Base-by-base conservation (phyloP, 2,888 invertebrate genomes). In the Galerucella nymphaeae region DNA sequence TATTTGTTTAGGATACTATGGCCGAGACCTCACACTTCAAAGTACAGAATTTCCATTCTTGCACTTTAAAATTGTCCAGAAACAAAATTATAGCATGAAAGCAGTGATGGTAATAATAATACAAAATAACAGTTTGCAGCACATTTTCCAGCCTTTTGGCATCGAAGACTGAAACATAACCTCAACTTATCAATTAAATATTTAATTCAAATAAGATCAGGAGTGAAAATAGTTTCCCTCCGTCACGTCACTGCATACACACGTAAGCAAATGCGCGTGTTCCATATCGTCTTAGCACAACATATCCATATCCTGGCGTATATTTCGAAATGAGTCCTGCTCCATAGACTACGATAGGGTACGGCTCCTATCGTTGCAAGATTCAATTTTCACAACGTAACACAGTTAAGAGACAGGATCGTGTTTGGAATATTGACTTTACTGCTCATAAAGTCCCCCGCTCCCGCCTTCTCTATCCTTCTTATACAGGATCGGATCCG, bases 311-410 rank as follows among this genome's bases (percentile, higher is more conserved):
- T 13, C 59, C 38, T 38, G 14, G 50, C 13, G 41, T 38, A 55
- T 50, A 63, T 45, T 74, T 80, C 77, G 79, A 83, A 84, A 83
- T 82, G 82, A 83, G 81, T 81, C 80, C 78, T 80, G 80, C 81
- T 79, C 77, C 81, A 41, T 63, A 61, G 70, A 63, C 38, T 69
- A 69, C 70, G 70, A 61, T 38, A 75, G 77, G 30, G 61, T 62
- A 62, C 61, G 81, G 80, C 79, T 78, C 82, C 83, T 83, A 84
- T 84, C 83, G 83, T 82, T 83, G 80, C 82, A 81, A 83, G 84
- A 85, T 85, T 85, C 85, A 85, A 85, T 85, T 85, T 85, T 85
- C 85, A 82, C 84, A 80, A 81, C 83, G 84, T 85, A 85, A 85
- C 84, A 84, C 80, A 82, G 85, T 85, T 85, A 85, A 83, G 84